Evolutionary conservation across 2,113 vertebrate species (phyloP).

Genomic region (Tachuris rubrigastra): DNA sequence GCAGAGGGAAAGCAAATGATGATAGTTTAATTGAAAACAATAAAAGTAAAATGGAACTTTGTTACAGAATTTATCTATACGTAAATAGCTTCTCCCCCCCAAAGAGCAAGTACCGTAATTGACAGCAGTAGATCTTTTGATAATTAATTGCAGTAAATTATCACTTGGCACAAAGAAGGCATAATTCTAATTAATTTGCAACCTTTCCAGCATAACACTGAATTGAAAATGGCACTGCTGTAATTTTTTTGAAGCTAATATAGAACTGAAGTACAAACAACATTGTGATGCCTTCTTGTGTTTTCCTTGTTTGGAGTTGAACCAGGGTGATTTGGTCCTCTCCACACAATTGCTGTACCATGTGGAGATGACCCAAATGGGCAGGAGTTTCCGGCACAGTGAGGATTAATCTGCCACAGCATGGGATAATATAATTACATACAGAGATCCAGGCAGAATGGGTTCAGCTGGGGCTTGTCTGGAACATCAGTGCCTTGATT

Average conservation of each 20-base stretch:
- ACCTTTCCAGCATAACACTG: constrained; percentile 77
- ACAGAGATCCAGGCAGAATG: neutral
- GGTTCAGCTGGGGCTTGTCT: neutral
- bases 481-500: neutral
- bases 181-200: constrained; percentile 85
- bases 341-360: neutral
- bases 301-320: constrained; percentile 32
- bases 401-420: constrained; percentile 44
- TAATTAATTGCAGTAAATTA: constrained; percentile 86
- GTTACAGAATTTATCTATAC: constrained; percentile 67
- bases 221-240: constrained; percentile 72
- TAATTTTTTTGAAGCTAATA: constrained; percentile 66
- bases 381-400: constrained; percentile 51
- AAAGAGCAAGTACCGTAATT: constrained; percentile 74
- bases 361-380: constrained; percentile 22
- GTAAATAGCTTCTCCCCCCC: constrained; percentile 69
- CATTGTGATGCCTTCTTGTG: constrained; percentile 18
- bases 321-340: neutral
- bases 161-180: constrained; percentile 83
- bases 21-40: constrained; percentile 79
- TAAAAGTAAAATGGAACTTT: constrained; percentile 75
- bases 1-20: constrained; percentile 77
- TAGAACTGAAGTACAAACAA: constrained; percentile 30
- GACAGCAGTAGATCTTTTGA: constrained; percentile 83
- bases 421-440: constrained; percentile 2